Evolutionary conservation across 1,140 invertebrate genomes (phyloP).

Genomic region (Sogatella furcifera): DNA sequence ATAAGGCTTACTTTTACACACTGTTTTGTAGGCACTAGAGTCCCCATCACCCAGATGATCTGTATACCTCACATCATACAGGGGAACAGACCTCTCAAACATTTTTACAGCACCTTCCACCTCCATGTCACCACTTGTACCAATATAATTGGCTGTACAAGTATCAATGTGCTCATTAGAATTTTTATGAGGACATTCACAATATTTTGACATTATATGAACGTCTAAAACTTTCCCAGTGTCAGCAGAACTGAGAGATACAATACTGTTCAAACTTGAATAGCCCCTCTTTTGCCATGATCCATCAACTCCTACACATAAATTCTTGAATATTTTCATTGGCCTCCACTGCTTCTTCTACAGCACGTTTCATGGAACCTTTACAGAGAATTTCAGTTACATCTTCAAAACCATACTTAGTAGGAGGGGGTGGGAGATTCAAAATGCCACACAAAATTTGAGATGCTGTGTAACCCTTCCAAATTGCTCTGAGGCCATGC

Average conservation of each 20-base stretch:
- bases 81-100: constrained; percentile 12
- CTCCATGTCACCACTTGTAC: constrained; percentile 22
- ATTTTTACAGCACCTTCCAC: background rate
- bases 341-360: constrained; percentile 8
- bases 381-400: background rate
- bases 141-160: constrained; percentile 19
- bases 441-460: constrained; percentile 11
- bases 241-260: constrained; percentile 9
- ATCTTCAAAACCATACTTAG: background rate
- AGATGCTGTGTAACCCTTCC: constrained; percentile 4
- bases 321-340: constrained; percentile 6
- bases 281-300: constrained; percentile 12
- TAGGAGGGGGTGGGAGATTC: constrained; percentile 12
- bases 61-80: constrained; percentile 13
- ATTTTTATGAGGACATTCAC: constrained; percentile 7
- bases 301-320: constrained; percentile 7
- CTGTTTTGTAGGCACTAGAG: constrained; percentile 6
- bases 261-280: constrained; percentile 6
- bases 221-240: constrained; percentile 18
- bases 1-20: constrained; percentile 6
- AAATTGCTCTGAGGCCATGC: constrained; percentile 2
- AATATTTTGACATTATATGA: constrained; percentile 12
- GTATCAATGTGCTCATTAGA: constrained; percentile 4
- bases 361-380: constrained; percentile 11
- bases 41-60: constrained; percentile 20